These are phyloP conservation scores for Platynereis dumerilii DNA, from an alignment of 2,888 invertebrate species.

Conservation along the genomic window DNA sequence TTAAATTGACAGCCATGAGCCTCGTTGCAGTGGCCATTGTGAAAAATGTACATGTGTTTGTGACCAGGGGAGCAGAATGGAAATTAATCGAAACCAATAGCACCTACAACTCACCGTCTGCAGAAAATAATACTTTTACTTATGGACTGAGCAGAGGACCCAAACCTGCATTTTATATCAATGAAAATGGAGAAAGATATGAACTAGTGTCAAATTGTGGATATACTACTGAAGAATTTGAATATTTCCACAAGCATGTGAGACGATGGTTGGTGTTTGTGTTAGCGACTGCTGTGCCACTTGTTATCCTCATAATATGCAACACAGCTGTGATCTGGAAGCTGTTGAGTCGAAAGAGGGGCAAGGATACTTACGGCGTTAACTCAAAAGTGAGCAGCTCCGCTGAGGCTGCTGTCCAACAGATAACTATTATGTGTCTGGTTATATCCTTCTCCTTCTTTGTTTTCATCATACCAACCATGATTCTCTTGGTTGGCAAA, in stretches of 20 bases:
- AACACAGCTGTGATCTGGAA: background rate
- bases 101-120: background rate
- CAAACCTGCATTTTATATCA: background rate
- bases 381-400: no score
- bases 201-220: background rate
- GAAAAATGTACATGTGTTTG: background rate
- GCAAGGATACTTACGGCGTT: background rate
- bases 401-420: no score
- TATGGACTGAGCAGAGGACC: background rate
- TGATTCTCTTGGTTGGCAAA: background rate
- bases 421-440: background rate
- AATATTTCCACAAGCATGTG: background rate
- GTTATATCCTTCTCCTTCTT: background rate
- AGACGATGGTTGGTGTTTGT: background rate
- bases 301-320: background rate
- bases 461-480: background rate
- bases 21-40: background rate
- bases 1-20: background rate
- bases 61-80: background rate
- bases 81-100: background rate
- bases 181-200: background rate
- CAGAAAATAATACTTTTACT: background rate
- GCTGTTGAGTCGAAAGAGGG: background rate
- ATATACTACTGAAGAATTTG: background rate
- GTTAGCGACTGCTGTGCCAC: background rate